Evolutionary conservation across 2,113 vertebrate species (phyloP), one percentile per base, ranked within the genome.

Genomic region (Trinectes maculatus): DNA sequence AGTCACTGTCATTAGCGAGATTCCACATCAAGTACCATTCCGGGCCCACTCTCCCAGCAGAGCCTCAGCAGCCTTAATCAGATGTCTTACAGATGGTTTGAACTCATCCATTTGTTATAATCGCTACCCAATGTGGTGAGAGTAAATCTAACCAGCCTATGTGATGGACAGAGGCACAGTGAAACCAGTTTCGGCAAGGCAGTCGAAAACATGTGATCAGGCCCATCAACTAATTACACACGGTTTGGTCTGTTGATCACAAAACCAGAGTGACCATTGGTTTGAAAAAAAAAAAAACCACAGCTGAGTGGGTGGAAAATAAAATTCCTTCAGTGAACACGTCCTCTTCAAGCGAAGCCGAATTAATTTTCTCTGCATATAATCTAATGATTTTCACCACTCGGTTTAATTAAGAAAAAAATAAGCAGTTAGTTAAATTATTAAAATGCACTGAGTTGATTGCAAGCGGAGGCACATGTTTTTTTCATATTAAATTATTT

Each of bases 61-160:
- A 79, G 58, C 56, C 68, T 87, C 42, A 16, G 66, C 72, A 49
- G 73, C 56, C 74, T 85, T 92, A 91, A 92, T 91, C 87, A 89
- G 91, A 92, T 92, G 88, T 92, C 88, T 91, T 89, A 91, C 92
- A 90, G 87, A 89, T 70, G 87, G 86, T 92, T 92, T 87, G 91
- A 93, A 90, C 79, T 88, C 89, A 91, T 87, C 90, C 92, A 90
- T 89, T 92, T 93, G 91, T 86, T 88, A 89, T 91, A 91, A 93
- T 92, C 65, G 63, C 77, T 80, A 85, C 87, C 65, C 59, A 44
- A 74, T 39, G 16, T 66, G 66, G 70, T 77, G 82, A 87, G 85
- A 80, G 74, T 58, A 79, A 77, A 78, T 83, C 63, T 65, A 75
- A 87, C 84, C 85, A 89, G 86, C 87, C 85, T 59, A 80, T 75